Percentiles rank a stretch among this genome's conserved stretches.
These are phyloP conservation scores for Cremastobaeus sp. DNA, from an alignment of 2,888 invertebrate genomes.

Conservation along the genomic window DNA sequence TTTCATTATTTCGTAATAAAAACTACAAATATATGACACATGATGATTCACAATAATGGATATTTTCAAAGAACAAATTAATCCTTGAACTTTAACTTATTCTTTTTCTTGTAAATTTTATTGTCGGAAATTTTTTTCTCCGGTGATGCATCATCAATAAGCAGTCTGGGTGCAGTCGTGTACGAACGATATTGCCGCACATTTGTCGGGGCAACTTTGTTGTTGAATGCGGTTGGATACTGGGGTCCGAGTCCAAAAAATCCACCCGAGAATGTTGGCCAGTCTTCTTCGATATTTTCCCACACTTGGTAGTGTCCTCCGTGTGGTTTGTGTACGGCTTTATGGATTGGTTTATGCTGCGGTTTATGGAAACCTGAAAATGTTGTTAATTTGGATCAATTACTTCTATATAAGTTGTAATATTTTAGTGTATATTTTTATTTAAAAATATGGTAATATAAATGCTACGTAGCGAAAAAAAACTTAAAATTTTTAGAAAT, in stretches of 20 bases:
- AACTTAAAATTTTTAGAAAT: too few species aligned
- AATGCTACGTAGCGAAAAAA: too few species aligned
- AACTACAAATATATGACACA: too few species aligned
- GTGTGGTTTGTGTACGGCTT: conserved; percentile 10
- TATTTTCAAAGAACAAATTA: too few species aligned
- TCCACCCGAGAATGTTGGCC: conserved; percentile 35
- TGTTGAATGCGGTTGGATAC: conserved; percentile 19
- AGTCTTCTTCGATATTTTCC: conserved; percentile 42
- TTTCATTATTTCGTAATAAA: too few species aligned
- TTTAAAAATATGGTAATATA: too few species aligned
- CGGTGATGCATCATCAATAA: too few species aligned
- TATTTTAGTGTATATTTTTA: too few species aligned
- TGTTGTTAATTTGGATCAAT: neutral
- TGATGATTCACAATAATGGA: too few species aligned
- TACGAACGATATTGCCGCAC: conserved; percentile 46
- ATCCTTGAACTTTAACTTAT: too few species aligned
- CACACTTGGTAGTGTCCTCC: conserved; percentile 47
- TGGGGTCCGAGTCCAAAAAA: conserved; percentile 42
- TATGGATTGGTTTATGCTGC: conserved; percentile 11
- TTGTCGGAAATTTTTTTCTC: too few species aligned
- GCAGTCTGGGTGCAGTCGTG: conserved; percentile 22
- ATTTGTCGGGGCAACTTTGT: conserved; percentile 43
- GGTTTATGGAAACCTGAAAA: conserved; percentile 32
- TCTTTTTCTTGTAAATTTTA: too few species aligned
- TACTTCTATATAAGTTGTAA: neutral